Percentiles rank a stretch among this genome's conserved stretches.
Conservation (phyloP, 2,888 invertebrate genomes). For the Onthophagus sagittarius region DNA sequence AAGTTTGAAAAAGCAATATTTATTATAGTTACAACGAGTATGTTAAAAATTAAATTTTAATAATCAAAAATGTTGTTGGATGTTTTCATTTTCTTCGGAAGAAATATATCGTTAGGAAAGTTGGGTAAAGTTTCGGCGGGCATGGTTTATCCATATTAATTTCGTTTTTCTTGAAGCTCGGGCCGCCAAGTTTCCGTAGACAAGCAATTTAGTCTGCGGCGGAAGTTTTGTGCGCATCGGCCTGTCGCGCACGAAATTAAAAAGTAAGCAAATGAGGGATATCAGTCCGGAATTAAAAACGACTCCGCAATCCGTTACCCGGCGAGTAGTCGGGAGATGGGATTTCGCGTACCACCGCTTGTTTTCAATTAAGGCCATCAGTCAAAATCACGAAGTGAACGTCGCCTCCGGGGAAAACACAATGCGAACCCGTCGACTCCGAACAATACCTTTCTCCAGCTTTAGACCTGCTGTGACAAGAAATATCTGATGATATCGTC, state of each 20-base stretch:
- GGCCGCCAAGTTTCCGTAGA: neutral
- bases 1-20: too few species aligned
- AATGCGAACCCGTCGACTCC: neutral
- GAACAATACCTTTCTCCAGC: neutral
- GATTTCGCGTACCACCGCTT: neutral
- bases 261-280: neutral
- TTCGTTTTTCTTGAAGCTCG: neutral
- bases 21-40: too few species aligned
- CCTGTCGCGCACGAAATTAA: neutral
- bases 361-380: neutral
- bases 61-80: too few species aligned
- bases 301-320: neutral
- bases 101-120: neutral
- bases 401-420: neutral
- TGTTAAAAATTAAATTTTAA: too few species aligned
- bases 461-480: neutral
- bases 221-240: neutral
- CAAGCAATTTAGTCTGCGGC: neutral
- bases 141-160: neutral
- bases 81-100: neutral
- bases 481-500: neutral
- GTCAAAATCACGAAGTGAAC: neutral
- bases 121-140: neutral
- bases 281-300: neutral
- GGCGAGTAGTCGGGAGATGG: neutral